Conservation (phyloP, 2,113 vertebrate species). For the Gulo gulo region DNA sequence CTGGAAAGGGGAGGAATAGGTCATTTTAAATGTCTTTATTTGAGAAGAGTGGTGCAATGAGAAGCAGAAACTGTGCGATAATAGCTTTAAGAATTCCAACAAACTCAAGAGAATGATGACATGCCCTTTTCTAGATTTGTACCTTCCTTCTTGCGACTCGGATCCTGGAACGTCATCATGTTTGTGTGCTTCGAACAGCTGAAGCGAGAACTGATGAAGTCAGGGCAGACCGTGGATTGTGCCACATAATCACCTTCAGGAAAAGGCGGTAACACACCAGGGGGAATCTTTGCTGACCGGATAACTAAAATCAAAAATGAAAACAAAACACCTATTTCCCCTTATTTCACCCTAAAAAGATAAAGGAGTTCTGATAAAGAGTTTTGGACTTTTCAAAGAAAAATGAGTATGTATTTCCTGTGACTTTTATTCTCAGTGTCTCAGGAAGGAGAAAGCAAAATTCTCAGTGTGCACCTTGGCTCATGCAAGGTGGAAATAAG, state of each 20-base stretch:
- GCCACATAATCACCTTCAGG: not conserved
- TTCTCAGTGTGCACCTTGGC: not conserved
- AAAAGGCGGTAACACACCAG: not conserved
- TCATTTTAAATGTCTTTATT: not conserved
- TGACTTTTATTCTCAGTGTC: constrained; percentile 8
- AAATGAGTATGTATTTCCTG: not conserved
- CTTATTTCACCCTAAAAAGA: not conserved
- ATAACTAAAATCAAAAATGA: not conserved
- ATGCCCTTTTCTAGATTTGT: constrained; percentile 84
- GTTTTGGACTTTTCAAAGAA: not conserved
- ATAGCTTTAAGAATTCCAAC: not conserved
- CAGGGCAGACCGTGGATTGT: not conserved
- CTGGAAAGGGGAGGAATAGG: not conserved
- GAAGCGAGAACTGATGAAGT: constrained; percentile 82
- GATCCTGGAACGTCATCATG: constrained; percentile 97
- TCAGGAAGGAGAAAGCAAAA: not conserved
- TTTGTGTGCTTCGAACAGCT: constrained; percentile 95
- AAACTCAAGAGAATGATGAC: not conserved
- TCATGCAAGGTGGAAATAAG: not conserved
- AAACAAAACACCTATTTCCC: not conserved
- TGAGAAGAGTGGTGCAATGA: not conserved
- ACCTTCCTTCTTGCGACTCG: constrained; percentile 92
- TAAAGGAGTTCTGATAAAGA: not conserved
- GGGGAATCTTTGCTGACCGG: not conserved
- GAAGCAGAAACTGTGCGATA: too few relatives aligned